Evolutionary conservation across 2,888 invertebrate species (phyloP), one percentile per base, ranked within the genome.

Genomic region (Acanthopleura granulata): DNA sequence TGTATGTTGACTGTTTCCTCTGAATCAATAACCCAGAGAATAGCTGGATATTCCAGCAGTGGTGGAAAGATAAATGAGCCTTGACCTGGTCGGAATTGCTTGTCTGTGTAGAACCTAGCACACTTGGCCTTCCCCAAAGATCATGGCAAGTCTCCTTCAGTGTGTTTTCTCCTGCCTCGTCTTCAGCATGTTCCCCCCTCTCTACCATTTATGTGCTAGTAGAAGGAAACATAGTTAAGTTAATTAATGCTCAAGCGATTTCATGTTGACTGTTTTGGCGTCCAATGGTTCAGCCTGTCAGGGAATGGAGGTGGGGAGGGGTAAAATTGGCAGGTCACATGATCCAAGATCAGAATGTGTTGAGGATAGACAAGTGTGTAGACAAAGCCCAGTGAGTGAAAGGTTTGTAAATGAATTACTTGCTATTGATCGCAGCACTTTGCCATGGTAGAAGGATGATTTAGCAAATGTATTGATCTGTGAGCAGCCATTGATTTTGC

Each of bases 341-440:
- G 57, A 57, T 22, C 3, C n/a, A n/a, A 57, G 12, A 57, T 18
- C 22, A 12, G 57, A 22, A 22, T 18, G 57, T 22, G 18, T 57
- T 57, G 57, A 57, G 57, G 57, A 57, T 57, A 22, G 57, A 57
- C 57, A 57, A 57, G n/a, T n/a, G 40, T 40, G n/a, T 57, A 57
- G 57, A 57, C 57, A 57, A 57, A 57, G 57, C 57, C 57, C 12
- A 22, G 57, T 18, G 22, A 57, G 57, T 57, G 66, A 66, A 27
- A 16, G 29, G 27, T 66, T 66, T 66, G 66, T 66, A 66, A 66
- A 66, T 66, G 66, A 66, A 66, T 66, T 66, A 66, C 29, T 66
- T 66, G 66, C 16, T 66, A 66, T 66, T 66, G 66, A 66, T 66
- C 25, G 6, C 57, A 57, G 57, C 57, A 57, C 57, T 57, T 57